Evolutionary conservation across 2,113 vertebrate genomes (phyloP).

Genomic region (Eclectus roratus): DNA sequence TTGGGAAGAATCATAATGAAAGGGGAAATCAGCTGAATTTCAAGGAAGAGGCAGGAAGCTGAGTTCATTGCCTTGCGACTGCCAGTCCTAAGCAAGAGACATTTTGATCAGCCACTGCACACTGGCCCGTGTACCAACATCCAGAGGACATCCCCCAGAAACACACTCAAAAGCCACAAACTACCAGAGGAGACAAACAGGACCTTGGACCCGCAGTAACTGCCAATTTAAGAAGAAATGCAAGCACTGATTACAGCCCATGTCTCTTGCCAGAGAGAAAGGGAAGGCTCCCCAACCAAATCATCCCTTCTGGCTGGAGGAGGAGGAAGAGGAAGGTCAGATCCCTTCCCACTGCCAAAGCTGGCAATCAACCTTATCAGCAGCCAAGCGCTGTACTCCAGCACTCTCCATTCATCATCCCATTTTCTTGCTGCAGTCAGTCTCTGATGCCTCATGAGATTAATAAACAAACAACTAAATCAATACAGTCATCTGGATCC

Average conservation of each 20-base stretch:
- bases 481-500: conserved; percentile 37
- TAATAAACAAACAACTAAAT: conserved; percentile 47
- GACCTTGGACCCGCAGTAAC: not conserved
- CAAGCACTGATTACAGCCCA: not conserved
- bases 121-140: not conserved
- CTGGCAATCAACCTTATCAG: not conserved
- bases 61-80: not conserved
- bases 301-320: not conserved
- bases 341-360: not conserved
- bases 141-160: not conserved
- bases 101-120: not conserved
- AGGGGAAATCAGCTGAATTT: not conserved
- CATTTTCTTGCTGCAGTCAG: not conserved
- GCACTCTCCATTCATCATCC: not conserved
- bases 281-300: not conserved
- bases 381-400: not conserved
- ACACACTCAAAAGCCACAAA: not conserved
- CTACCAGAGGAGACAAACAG: not conserved
- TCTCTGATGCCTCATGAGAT: conserved; percentile 35
- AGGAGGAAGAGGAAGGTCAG: not conserved
- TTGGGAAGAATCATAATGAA: not conserved
- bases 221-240: not conserved
- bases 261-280: not conserved
- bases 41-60: not conserved
- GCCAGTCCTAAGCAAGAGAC: not conserved